Base-by-base conservation (phyloP, 2,888 invertebrate genomes). In the Clistopyga incitator region DNA sequence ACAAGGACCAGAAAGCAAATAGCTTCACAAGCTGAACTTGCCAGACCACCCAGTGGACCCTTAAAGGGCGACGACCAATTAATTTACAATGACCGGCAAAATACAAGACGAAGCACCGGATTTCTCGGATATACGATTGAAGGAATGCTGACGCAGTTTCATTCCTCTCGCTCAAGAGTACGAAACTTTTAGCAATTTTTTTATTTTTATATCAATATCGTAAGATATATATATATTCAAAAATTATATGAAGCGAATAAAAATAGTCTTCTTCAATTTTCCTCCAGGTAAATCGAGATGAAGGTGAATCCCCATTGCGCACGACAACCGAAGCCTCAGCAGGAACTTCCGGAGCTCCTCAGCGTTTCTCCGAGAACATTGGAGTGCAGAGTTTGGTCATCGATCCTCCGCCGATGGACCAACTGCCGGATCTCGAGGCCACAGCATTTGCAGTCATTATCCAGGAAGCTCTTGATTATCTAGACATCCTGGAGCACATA, bases 401-500 rank as follows among this genome's bases (percentile, higher is more conserved):
- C n/a, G 86, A 89, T 8, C 20, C 84, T 61, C 77, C 84, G 4
- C 38, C 71, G 11, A 67, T 71, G 23, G 81, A 84, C 18, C 42
- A 74, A 18, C 82, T 90, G 6, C 68, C 88, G 3, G 4, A 59
- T 6, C 34, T 89, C 13, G 91, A 90, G 82, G 86, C 88, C 1
- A 34, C 67, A 6, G 83, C 82, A 1, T 84, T 89, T n/a, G 82
- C 77, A 0, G 77, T 61, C 6, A 70, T 90, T 64, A 79, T 91
- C 0, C 85, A 88, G n/a, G 88, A 90, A 75, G 80, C 86, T 50
- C 29, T 88, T 20, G 72, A 90, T 34, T 80, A 76, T 25, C 81
- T 92, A 23, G 84, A 84, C 4, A 64, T 89, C 20, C 70, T 91
- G 8, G 78, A 84, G 38, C 84, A 87, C 52, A 87, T 88, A 6